Evolutionary conservation across 53 echinoderm and acorn worm genomes (phyloP), one percentile per base, ranked within the genome.

Genomic region (Paelopatides confundens): DNA sequence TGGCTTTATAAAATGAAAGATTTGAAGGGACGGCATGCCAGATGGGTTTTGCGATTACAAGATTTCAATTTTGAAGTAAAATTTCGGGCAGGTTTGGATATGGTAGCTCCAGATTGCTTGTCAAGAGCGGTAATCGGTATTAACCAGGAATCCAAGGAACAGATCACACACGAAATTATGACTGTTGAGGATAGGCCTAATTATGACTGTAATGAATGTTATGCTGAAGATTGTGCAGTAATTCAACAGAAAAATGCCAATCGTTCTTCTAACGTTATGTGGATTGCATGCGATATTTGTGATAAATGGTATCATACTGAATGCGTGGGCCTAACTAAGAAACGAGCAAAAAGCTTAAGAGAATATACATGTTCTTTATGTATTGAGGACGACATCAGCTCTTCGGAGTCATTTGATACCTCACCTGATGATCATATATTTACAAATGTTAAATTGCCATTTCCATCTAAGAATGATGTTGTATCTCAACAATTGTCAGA

Each of bases 201-300:
- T 58, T 92, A 88, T 88, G n/a, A n/a, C n/a, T n/a, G n/a, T n/a
- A n/a, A n/a, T n/a, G n/a, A n/a, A n/a, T n/a, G n/a, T n/a, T n/a
- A n/a, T n/a, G n/a, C n/a, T n/a, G n/a, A n/a, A n/a, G n/a, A n/a
- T n/a, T n/a, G n/a, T n/a, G n/a, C n/a, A 77, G 37, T 24, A 49
- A 47, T n/a, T n/a, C n/a, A n/a, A n/a, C n/a, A n/a, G n/a, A 35
- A 35, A 70, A n/a, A n/a, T n/a, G n/a, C n/a, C n/a, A n/a, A n/a
- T n/a, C n/a, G n/a, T n/a, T n/a, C n/a, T n/a, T n/a, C 33, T 47
- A 31, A 34, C 88, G 92, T 43, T 63, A 54, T 30, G 43, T 88
- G 79, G 92, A 85, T 88, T 29, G 85, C 77, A 27, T 92, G 88
- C 78, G 92, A 88, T 68, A 38, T 64, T n/a, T 92, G 92, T 66